Evolutionary conservation across 2,888 invertebrate species (phyloP).

Genomic region (Pilophorus perplexus): DNA sequence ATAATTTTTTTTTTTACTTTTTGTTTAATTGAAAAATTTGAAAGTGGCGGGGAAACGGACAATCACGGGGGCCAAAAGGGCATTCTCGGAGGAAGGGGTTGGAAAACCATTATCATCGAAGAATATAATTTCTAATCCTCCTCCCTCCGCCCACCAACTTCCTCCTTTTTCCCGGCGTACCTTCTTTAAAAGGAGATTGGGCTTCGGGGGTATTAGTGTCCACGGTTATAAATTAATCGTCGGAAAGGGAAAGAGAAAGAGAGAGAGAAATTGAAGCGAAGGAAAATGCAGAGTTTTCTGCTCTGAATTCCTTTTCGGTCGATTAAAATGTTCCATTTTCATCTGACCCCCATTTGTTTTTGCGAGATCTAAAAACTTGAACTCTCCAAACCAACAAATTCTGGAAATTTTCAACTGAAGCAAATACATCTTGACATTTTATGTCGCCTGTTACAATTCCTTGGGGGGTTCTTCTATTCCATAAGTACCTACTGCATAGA

Average conservation of each 20-base stretch:
- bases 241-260: not conserved
- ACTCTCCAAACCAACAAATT: too few species aligned
- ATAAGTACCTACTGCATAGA: too few species aligned
- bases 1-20: too few species aligned
- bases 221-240: conserved; percentile 22
- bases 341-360: not conserved
- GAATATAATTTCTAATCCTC: conserved; percentile 23
- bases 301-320: not conserved
- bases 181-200: not conserved
- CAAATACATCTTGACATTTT: too few species aligned
- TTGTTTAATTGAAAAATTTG: not conserved
- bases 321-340: not conserved
- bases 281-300: conserved; percentile 11
- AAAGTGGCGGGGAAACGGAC: conserved; percentile 9
- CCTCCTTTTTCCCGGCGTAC: not conserved
- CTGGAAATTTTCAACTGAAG: too few species aligned
- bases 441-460: too few species aligned
- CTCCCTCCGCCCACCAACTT: not conserved
- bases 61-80: not conserved
- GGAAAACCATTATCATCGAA: conserved; percentile 23
- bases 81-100: not conserved
- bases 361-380: too few species aligned
- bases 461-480: too few species aligned
- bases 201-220: conserved; percentile 19
- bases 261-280: not conserved